Evolutionary conservation across 2,797 vertebrate species (phyloP), one percentile per base, ranked within the genome.

Genomic region (Benthosema pterotum): DNA sequence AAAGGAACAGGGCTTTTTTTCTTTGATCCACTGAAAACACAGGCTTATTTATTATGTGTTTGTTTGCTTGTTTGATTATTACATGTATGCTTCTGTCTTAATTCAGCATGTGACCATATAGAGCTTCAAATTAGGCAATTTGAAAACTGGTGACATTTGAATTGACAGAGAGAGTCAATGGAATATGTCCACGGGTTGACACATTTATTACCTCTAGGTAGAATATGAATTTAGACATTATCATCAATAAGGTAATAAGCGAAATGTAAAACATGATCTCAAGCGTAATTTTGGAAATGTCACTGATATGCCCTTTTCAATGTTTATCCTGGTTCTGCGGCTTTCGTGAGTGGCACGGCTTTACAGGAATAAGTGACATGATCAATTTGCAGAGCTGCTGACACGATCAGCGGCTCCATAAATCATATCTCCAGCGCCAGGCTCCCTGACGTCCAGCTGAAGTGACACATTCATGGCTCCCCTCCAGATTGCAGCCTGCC

Each of bases 351-450:
- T 62, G 82, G 70, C 65, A 25, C 65, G 2, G 69, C 69, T 79
- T 85, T 85, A 84, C 82, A 82, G 77, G 75, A 65, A 77, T 65
- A 74, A 74, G 67, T 79, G 84, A 80, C 84, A 81, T 77, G 70
- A 83, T 87, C 83, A 86, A 83, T 89, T 86, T 87, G 71, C 72
- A 68, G 80, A 83, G 83, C 78, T 71, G 78, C 79, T 84, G 85
- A 88, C 87, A 87, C 83, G 84, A 88, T 89, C 86, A 84, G 81
- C 32, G 53, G 77, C 77, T 78, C 80, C 82, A 88, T 89, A 85
- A 91, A 89, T 91, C 87, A 89, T 84, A 87, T 87, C 85, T 58
- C 77, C 80, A 66, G 77, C 71, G 77, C 75, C 80, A 72, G 81
- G 71, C 68, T 74, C 82, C 72, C 48, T 9, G 86, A 75, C 60